These are phyloP conservation scores for Sinohyriopsis cumingii DNA, from an alignment of 2,888 invertebrate species.

Conservation along the genomic window DNA sequence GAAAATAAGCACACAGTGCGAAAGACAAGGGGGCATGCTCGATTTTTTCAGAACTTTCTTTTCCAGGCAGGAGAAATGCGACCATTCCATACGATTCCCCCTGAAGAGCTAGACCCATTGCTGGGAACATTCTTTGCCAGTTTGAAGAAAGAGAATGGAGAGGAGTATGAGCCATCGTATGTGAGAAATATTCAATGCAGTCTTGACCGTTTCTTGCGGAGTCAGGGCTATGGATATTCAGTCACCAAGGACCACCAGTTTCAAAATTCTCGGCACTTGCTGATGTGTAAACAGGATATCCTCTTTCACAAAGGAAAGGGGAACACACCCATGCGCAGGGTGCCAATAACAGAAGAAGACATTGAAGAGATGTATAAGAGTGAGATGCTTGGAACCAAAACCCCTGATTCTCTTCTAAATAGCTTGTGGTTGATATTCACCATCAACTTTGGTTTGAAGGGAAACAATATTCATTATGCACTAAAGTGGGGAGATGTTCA, in stretches of 20 bases:
- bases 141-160: conserved; percentile 14
- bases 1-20: conserved; percentile 11
- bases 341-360: conserved; percentile 17
- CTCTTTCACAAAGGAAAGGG: conserved; percentile 14
- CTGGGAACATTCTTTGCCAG: conserved; percentile 11
- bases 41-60: conserved; percentile 10
- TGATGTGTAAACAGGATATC: too few species aligned
- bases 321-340: conserved; percentile 8
- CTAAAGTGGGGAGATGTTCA: conserved; percentile 23
- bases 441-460: conserved; percentile 25
- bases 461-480: conserved; percentile 5
- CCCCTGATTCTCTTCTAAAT: conserved; percentile 17
- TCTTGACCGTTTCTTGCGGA: conserved; percentile 11
- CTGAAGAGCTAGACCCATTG: conserved; percentile 13
- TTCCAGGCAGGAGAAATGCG: conserved; percentile 1
- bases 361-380: conserved; percentile 18
- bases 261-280: not conserved
- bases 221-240: conserved; percentile 10
- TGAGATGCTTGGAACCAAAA: conserved; percentile 12
- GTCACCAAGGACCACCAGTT: conserved; percentile 11
- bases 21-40: conserved; percentile 11
- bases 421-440: conserved; percentile 29
- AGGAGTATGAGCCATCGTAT: conserved; percentile 17
- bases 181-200: conserved; percentile 16
- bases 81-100: conserved; percentile 10